Evolutionary conservation across 2,113 vertebrate species (phyloP), one percentile per base, ranked within the genome.

Genomic region (Ursus arctos): DNA sequence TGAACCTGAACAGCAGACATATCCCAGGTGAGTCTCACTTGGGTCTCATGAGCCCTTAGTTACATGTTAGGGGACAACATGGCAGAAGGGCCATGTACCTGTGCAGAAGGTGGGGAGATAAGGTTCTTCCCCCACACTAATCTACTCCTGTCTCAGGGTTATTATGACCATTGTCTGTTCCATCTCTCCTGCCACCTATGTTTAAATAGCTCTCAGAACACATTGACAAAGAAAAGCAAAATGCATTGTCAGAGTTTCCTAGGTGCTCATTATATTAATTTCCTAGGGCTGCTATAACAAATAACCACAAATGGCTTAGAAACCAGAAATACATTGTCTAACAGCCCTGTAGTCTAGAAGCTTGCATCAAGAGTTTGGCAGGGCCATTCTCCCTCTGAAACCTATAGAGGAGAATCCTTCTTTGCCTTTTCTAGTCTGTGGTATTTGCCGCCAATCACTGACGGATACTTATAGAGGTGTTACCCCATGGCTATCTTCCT

Each of bases 81-180:
- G 6, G 3, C 47, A 28, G 31, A 91, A 6, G 24, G 13, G 16
- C 21, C 12, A 0, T 2, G 15, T 16, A 11, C 7, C 22, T 69
- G 11, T 33, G 61, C 19, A 28, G 31, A 6, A 33, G 43, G 43
- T 7, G 19, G 43, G 6, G 9, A 26, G 13, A 15, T 21, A 31
- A 85, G 9, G 1, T n/a, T 18, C 3, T 14, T 31, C 19, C 19
- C 18, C 18, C 36, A 14, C 2, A 6, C 24, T 22, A 6, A 63
- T 28, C 47, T 36, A 3, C 67, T 33, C 9, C 53, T 4, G 2
- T 24, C 71, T 80, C n/a, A 3, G 4, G 1, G 47, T 63, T 6
- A 19, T 11, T 36, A 4, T 1, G 8, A 15, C 19, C 24, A 5
- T 14, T 1, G 1, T 53, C 40, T 26, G 16, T 4, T 77, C 53